Base-by-base conservation (phyloP, 2,797 vertebrate species). In the Alauda arvensis region DNA sequence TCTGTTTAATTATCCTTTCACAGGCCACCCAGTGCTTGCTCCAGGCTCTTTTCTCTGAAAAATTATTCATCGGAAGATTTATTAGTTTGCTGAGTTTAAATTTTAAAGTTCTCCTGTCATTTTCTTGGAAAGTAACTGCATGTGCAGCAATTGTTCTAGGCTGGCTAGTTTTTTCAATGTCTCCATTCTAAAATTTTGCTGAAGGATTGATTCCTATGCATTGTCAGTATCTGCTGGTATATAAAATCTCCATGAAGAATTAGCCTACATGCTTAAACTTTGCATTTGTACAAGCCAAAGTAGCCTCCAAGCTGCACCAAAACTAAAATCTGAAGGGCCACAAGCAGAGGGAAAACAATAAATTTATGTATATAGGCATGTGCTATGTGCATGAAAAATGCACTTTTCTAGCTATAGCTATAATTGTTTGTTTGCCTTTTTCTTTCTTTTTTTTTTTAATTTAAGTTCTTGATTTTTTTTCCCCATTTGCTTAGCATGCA, bases 61-160 rank as follows among this genome's bases (percentile, higher is more conserved):
- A 89, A 89, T 43, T 63, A 57, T 85, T 84, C 15, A 33, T 77
- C 34, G 29, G 70, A 92, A 85, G 71, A 93, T 91, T 88, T 90
- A 94, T 87, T 91, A 87, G 57, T 39, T 84, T 94, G 21, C 43
- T 55, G 39, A 81, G n/a, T 80, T 91, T 87, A 84, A 93, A 79
- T 61, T 91, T 92, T 84, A 40, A 89, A 74, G 65, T 60, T 90
- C 29, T 83, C 8, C 28, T 89, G 56, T 78, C 84, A 72, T 8
- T 63, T 80, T 72, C 52, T 52, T 69, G 39, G 24, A 63, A 87
- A 89, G 34, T 66, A 86, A 66, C 71, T 71, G 12, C 12, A 63
- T 39, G 4, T 72, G 20, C 25, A 72, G 29, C 45, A 69, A 75
- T 28, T 86, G 8, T 65, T 86, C 31, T 26, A 63, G 78, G 23